phyloP scores from a whole-genome alignment of 2,888 invertebrate genomes.

The Drosophila multiciliata region DNA sequence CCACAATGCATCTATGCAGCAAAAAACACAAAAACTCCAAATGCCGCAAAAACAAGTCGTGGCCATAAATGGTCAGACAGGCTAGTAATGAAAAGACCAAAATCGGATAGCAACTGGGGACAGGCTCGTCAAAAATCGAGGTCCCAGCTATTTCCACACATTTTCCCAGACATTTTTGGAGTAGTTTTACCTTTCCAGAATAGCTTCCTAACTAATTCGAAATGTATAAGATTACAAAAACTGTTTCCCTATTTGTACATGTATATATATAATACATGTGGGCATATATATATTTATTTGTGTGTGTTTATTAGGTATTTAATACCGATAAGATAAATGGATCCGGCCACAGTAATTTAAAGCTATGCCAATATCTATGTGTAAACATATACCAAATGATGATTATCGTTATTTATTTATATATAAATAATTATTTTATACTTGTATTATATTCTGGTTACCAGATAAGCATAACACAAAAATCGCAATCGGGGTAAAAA shows the following conservation, averaged over 20 bases:
- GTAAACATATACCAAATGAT: neutral
- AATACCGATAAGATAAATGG: neutral
- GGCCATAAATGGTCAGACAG: conserved; percentile 7
- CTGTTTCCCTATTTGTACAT: neutral
- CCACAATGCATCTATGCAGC: conserved; percentile 1
- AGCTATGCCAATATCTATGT: neutral
- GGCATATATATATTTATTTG: neutral
- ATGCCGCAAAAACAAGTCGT: conserved; percentile 16
- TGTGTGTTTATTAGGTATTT: neutral
- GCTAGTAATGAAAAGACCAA: neutral
- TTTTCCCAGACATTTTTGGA: neutral
- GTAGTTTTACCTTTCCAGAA: neutral
- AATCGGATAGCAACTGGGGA: conserved; percentile 6
- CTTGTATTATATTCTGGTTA: neutral
- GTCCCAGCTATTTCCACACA: neutral
- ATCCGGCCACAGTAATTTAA: neutral
- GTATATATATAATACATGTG: neutral
- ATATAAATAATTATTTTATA: neutral
- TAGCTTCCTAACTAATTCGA: neutral
- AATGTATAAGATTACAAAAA: conserved; percentile 1
- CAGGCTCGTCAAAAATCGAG: conserved; percentile 23
- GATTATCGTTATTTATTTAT: neutral
- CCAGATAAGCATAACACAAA: neutral
- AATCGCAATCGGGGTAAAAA: neutral
- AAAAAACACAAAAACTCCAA: conserved; percentile 13